phyloP scores from a whole-genome alignment of 2,797 vertebrate species.

The Menidia menidia region DNA sequence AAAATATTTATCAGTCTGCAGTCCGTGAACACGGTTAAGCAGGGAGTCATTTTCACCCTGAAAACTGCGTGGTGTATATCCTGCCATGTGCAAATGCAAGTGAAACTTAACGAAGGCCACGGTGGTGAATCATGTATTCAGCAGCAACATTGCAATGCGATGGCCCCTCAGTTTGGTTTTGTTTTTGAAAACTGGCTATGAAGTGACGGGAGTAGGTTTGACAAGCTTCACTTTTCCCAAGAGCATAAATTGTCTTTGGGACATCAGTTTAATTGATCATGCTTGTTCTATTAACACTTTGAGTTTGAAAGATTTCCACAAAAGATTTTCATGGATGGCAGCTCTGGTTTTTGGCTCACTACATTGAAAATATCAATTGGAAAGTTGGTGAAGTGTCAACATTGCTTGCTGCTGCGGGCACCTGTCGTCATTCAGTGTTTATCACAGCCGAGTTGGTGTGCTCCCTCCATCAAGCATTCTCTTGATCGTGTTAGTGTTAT shows the following conservation, averaged over 20 bases:
- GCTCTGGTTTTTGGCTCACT: neutral
- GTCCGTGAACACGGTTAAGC: conserved; percentile 25
- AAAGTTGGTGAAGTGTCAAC: neutral
- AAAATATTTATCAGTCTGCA: conserved; percentile 22
- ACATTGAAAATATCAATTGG: neutral
- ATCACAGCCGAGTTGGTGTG: conserved; percentile 6
- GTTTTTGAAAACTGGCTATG: neutral
- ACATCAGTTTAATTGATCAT: neutral
- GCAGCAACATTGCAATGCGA: conserved; percentile 9
- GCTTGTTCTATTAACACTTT: neutral
- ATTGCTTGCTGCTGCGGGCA: neutral
- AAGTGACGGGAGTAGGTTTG: conserved; percentile 3
- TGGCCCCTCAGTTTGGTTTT: neutral
- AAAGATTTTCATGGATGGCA: neutral
- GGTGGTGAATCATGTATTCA: conserved; percentile 44
- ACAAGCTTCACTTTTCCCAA: conserved; percentile 5
- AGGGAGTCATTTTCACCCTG: conserved; percentile 15
- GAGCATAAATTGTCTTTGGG: neutral
- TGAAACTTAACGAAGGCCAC: conserved; percentile 19
- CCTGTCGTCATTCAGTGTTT: neutral
- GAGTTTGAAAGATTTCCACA: neutral
- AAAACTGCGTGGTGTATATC: conserved; percentile 38
- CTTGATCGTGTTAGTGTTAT: conserved; percentile 22
- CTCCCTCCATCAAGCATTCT: neutral
- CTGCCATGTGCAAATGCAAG: conserved; percentile 19